Evolutionary conservation across 2,113 vertebrate species (phyloP).

Genomic region (Ranitomeya variabilis): DNA sequence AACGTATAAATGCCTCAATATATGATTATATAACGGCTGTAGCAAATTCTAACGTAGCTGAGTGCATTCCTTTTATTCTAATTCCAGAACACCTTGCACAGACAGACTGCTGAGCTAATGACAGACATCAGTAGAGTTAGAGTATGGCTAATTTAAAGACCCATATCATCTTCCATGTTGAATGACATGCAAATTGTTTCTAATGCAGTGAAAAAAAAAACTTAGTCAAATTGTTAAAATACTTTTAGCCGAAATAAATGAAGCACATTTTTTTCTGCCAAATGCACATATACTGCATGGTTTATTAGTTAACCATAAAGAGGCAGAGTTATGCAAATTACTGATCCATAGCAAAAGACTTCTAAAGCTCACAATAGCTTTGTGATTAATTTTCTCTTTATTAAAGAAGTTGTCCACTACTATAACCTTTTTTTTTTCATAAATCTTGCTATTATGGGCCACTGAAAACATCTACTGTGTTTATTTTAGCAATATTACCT

Average conservation of each 20-base stretch:
- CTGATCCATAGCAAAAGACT: not conserved
- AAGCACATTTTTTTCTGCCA: not conserved
- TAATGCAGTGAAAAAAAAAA: constrained; percentile 40
- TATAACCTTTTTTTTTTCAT: too few species aligned
- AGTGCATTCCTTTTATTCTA: constrained; percentile 23
- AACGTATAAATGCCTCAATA: not conserved
- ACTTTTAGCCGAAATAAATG: constrained; percentile 28
- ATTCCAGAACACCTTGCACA: constrained; percentile 30
- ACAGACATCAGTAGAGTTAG: constrained; percentile 43
- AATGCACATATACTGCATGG: not conserved
- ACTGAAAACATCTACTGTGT: too few species aligned
- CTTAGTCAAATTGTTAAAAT: constrained; percentile 24
- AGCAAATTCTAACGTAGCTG: constrained; percentile 36
- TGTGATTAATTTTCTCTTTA: too few species aligned
- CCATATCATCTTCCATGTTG: constrained; percentile 38
- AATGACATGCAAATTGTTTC: constrained; percentile 53
- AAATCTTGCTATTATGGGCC: too few species aligned
- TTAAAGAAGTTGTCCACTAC: too few species aligned
- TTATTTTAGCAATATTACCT: too few species aligned
- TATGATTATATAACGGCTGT: constrained; percentile 18
- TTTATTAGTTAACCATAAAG: not conserved
- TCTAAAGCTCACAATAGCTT: too few species aligned
- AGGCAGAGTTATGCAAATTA: not conserved
- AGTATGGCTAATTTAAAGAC: constrained; percentile 46
- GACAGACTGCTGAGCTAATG: constrained; percentile 53